A percentile compares a stretch with the other conserved stretches of the same genome.
These are phyloP conservation scores for Irena cyanogastra DNA, from an alignment of 2,113 vertebrate species.

Conservation along the genomic window DNA sequence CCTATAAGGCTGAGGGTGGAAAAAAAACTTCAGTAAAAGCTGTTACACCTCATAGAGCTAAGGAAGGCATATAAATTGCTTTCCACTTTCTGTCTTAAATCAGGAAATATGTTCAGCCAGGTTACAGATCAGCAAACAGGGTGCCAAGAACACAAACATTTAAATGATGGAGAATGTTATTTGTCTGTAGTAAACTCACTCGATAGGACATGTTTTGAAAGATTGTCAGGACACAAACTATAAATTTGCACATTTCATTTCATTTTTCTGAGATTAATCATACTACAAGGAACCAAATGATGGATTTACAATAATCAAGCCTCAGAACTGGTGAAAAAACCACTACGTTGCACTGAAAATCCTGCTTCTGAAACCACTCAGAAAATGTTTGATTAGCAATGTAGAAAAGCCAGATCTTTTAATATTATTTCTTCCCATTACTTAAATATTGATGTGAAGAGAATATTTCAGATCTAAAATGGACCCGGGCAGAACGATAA, in stretches of 20 bases:
- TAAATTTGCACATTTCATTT: slow-evolving; percentile 35
- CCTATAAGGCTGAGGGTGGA: not conserved
- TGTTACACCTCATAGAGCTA: not conserved
- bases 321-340: not conserved
- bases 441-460: not conserved
- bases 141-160: slow-evolving; percentile 42
- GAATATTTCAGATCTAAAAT: not conserved
- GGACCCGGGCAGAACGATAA: not conserved
- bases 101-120: slow-evolving; percentile 35
- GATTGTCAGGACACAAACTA: slow-evolving; percentile 4
- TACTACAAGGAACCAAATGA: not conserved
- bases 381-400: not conserved
- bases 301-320: slow-evolving; percentile 33
- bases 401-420: not conserved
- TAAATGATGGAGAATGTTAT: slow-evolving; percentile 39
- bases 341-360: not conserved
- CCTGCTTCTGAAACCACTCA: not conserved
- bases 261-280: slow-evolving; percentile 40
- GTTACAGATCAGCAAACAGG: slow-evolving; percentile 43
- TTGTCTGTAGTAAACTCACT: slow-evolving; percentile 21
- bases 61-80: slow-evolving; percentile 14
- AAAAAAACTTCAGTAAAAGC: slow-evolving; percentile 1
- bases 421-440: not conserved
- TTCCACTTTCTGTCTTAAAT: slow-evolving; percentile 13
- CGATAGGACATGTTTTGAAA: not conserved